phyloP scores from a whole-genome alignment of 2,797 vertebrate genomes.

The Echiichthys vipera region DNA sequence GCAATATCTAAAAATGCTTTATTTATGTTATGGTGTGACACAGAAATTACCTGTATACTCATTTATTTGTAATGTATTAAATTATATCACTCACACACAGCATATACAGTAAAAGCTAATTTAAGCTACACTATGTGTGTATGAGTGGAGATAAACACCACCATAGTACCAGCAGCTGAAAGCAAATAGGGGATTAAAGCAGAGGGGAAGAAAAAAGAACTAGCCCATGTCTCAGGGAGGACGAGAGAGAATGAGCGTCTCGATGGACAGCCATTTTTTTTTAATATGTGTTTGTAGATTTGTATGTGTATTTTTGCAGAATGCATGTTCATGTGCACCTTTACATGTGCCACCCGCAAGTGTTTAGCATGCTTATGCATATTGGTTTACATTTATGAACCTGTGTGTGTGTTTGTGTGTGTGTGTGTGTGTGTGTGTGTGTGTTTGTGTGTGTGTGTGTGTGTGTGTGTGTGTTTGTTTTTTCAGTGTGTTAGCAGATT shows the following conservation, averaged over 20 bases:
- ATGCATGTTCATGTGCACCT: conserved; percentile 15
- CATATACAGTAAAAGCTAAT: conserved; percentile 32
- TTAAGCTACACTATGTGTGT: conserved; percentile 30
- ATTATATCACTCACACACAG: conserved; percentile 37
- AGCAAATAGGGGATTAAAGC: conserved; percentile 60
- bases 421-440: conserved; percentile 20
- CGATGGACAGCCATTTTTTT: conserved; percentile 49
- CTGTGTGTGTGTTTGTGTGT: conserved; percentile 9
- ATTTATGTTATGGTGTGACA: conserved; percentile 10
- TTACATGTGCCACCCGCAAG: conserved; percentile 16
- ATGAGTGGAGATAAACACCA: conserved; percentile 46
- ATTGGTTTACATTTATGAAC: conserved; percentile 45
- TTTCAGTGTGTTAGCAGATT: conserved; percentile 66
- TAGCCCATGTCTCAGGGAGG: conserved; percentile 39
- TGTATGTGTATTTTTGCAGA: conserved; percentile 6
- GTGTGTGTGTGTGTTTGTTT: conserved; percentile 5
- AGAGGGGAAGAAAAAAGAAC: conserved; percentile 45
- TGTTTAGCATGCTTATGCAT: conserved; percentile 39
- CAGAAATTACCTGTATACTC: background rate
- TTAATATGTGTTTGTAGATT: background rate
- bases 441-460: conserved; percentile 20
- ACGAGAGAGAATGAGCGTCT: conserved; percentile 28
- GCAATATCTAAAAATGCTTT: conserved; percentile 10
- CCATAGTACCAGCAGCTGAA: conserved; percentile 42
- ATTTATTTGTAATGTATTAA: conserved; percentile 19